A percentile compares a stretch with the other conserved stretches of the same genome.
Conservation (phyloP, 2,113 vertebrate genomes). For the Cololabis saira region DNA sequence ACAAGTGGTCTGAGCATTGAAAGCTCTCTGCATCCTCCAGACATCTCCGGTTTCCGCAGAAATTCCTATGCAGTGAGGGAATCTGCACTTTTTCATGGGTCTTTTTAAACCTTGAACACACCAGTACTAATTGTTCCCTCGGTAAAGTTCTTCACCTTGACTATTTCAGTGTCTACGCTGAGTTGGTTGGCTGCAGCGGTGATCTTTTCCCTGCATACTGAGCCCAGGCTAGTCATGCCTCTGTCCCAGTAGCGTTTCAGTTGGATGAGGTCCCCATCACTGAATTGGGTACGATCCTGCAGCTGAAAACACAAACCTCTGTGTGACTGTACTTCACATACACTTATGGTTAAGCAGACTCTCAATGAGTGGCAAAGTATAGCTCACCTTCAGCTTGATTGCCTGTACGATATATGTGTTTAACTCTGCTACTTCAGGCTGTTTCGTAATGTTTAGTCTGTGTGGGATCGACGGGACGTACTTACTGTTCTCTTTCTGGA, state of each 20-base stretch:
- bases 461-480: conserved; percentile 26
- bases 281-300: conserved; percentile 98
- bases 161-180: conserved; percentile 97
- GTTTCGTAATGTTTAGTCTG: not conserved
- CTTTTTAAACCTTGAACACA: not conserved
- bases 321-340: not conserved
- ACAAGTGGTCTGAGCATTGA: not conserved
- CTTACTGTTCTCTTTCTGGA: conserved; percentile 99
- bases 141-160: conserved; percentile 84
- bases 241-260: conserved; percentile 98
- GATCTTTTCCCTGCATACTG: conserved; percentile 98
- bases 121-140: not conserved
- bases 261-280: conserved; percentile 90
- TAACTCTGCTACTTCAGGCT: not conserved
- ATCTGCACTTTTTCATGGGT: not conserved
- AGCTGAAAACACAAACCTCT: conserved; percentile 81
- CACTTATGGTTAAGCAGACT: not conserved
- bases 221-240: conserved; percentile 98
- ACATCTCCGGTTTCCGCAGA: not conserved
- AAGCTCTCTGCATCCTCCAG: not conserved
- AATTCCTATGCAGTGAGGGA: not conserved
- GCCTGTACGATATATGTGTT: not conserved
- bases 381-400: not conserved
- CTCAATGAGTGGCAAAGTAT: not conserved
- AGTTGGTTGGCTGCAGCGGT: conserved; percentile 92